Percentiles rank a stretch among this genome's conserved stretches.
phyloP scores from a whole-genome alignment of 2,888 invertebrate genomes.

The Branchellion lobata region DNA sequence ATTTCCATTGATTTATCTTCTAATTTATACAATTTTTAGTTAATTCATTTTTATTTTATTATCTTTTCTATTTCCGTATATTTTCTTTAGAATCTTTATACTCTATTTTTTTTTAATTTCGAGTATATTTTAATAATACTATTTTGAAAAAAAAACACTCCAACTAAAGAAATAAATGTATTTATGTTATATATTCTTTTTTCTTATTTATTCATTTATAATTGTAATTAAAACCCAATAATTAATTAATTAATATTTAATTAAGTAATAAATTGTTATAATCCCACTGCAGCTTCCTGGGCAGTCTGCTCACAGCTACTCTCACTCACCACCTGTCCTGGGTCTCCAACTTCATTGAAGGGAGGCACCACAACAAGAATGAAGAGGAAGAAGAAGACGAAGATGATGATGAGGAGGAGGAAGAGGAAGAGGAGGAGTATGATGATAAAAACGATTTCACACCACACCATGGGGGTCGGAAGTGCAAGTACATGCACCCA shows the following conservation, averaged over 20 bases:
- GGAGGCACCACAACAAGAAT: too few species aligned
- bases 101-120: background rate
- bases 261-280: background rate
- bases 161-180: background rate
- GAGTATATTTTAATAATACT: too few species aligned
- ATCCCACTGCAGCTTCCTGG: slow-evolving; percentile 76
- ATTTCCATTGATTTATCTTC: too few species aligned
- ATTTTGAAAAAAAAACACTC: too few species aligned
- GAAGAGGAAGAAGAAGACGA: background rate
- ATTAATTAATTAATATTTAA: background rate
- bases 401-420: slow-evolving; percentile 66
- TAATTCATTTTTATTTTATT: background rate
- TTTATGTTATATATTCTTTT: background rate
- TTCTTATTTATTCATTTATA: background rate
- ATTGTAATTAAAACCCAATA: background rate
- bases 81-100: slow-evolving; percentile 3
- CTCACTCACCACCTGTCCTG: slow-evolving; percentile 86
- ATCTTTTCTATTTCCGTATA: background rate
- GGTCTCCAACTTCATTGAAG: slow-evolving; percentile 68
- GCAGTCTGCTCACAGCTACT: slow-evolving; percentile 82
- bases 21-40: too few species aligned
- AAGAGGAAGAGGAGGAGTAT: slow-evolving; percentile 61
- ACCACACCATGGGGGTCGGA: too few species aligned
- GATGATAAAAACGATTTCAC: too few species aligned
- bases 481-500: too few species aligned